Evolutionary conservation across 2,113 vertebrate genomes (phyloP).

Genomic region (Hydrochoerus hydrochaeris): DNA sequence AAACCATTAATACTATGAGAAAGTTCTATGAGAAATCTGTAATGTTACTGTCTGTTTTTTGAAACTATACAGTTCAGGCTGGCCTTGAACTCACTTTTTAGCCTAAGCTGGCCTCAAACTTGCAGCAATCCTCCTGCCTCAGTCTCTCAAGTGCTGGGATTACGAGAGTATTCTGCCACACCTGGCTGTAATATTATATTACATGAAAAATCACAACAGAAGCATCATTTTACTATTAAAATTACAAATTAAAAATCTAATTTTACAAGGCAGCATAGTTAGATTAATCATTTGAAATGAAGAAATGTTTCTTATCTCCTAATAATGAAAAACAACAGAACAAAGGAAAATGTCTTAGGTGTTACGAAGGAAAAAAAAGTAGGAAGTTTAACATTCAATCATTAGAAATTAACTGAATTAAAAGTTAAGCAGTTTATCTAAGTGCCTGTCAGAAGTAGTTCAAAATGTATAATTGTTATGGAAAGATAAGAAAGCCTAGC

Average conservation of each 20-base stretch:
- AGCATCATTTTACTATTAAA: constrained; percentile 17
- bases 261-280: constrained; percentile 44
- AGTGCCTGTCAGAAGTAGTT: neutral
- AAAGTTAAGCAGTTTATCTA: neutral
- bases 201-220: neutral
- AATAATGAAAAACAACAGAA: constrained; percentile 10
- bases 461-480: constrained; percentile 12
- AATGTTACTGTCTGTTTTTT: neutral
- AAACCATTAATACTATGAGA: constrained; percentile 19
- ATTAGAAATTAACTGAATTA: constrained; percentile 45
- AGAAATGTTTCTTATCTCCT: neutral
- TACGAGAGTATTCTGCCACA: too few species aligned
- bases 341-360: constrained; percentile 1
- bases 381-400: constrained; percentile 1
- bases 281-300: constrained; percentile 38
- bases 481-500: neutral
- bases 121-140: too few species aligned
- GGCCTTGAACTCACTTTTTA: too few species aligned
- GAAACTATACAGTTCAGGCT: too few species aligned
- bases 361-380: neutral
- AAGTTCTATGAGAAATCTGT: constrained; percentile 16
- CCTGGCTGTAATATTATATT: constrained; percentile 7
- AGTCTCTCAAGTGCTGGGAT: too few species aligned
- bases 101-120: too few species aligned
- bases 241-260: constrained; percentile 49